Percentiles rank a stretch among this genome's conserved stretches.
Evolutionary conservation across 2,113 vertebrate species (phyloP).

Genomic region (Cottus gobio): DNA sequence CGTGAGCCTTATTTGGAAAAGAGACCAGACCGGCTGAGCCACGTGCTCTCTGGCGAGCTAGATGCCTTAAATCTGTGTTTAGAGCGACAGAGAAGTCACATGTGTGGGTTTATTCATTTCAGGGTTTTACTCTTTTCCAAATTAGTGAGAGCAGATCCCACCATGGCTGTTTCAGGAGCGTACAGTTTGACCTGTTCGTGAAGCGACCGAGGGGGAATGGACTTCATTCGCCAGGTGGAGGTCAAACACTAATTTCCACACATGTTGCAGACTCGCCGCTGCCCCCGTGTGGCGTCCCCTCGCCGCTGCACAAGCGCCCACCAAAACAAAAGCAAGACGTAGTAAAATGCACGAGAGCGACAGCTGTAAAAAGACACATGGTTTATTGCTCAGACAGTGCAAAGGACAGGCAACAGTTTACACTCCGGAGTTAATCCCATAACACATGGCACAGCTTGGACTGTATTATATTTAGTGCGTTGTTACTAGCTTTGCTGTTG

Average conservation of each 20-base stretch:
- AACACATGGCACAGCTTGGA: conserved; percentile 19
- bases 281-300: conserved; percentile 38
- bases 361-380: conserved; percentile 44
- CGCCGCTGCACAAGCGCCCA: background rate
- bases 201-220: background rate
- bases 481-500: conserved; percentile 8
- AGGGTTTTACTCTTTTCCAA: too few species aligned
- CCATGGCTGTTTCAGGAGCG: too few species aligned
- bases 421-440: conserved; percentile 21
- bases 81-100: background rate
- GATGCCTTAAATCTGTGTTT: background rate
- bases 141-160: background rate
- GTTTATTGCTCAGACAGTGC: conserved; percentile 64
- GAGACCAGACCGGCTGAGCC: background rate
- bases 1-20: conserved; percentile 76
- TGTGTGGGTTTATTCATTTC: background rate
- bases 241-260: background rate
- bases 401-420: conserved; percentile 50
- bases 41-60: background rate
- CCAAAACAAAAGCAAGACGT: background rate
- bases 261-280: conserved; percentile 1
- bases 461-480: conserved; percentile 28
- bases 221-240: background rate
- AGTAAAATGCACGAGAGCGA: background rate
- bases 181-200: background rate